These are phyloP conservation scores for Leptobrachium ailaonicum DNA, from an alignment of 2,113 vertebrate species.

Conservation along the genomic window DNA sequence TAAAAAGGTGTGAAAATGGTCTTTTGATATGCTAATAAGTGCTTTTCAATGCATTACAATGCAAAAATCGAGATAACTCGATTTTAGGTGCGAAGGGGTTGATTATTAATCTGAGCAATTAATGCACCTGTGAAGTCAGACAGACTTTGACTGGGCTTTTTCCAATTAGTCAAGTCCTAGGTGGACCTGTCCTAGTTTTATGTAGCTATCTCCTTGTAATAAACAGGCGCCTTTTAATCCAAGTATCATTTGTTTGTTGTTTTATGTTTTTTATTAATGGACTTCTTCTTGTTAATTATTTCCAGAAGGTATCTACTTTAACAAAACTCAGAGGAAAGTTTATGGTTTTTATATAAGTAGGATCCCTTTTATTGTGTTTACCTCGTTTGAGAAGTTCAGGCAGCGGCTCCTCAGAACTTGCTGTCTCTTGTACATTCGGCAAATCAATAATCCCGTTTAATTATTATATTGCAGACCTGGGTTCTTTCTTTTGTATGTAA, in stretches of 20 bases:
- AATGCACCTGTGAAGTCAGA: constrained; percentile 56
- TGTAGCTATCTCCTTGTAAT: constrained; percentile 25
- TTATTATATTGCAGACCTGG: constrained; percentile 53
- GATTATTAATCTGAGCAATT: constrained; percentile 56
- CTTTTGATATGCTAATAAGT: too few relatives aligned
- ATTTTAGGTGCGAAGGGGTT: constrained; percentile 40
- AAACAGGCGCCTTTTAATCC: constrained; percentile 30
- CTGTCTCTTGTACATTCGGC: constrained; percentile 52
- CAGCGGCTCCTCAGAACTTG: constrained; percentile 49
- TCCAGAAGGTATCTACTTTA: constrained; percentile 35
- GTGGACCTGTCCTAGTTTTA: constrained; percentile 52
- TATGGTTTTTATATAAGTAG: constrained; percentile 52
- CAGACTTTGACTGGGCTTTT: constrained; percentile 47
- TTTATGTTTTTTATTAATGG: neutral
- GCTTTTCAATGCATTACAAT: constrained; percentile 46
- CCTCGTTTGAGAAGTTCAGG: constrained; percentile 48
- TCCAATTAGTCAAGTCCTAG: constrained; percentile 54
- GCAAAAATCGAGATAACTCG: too few relatives aligned
- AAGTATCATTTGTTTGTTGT: neutral
- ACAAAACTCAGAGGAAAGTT: constrained; percentile 47
- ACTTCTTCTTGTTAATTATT: constrained; percentile 33
- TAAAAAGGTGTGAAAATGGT: too few relatives aligned
- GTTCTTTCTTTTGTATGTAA: constrained; percentile 51
- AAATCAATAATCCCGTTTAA: constrained; percentile 61
- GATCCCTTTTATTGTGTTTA: constrained; percentile 48